A percentile compares a stretch with the other conserved stretches of the same genome.
These are phyloP conservation scores for Ranitomeya imitator DNA, from an alignment of 2,113 vertebrate genomes.

Conservation along the genomic window DNA sequence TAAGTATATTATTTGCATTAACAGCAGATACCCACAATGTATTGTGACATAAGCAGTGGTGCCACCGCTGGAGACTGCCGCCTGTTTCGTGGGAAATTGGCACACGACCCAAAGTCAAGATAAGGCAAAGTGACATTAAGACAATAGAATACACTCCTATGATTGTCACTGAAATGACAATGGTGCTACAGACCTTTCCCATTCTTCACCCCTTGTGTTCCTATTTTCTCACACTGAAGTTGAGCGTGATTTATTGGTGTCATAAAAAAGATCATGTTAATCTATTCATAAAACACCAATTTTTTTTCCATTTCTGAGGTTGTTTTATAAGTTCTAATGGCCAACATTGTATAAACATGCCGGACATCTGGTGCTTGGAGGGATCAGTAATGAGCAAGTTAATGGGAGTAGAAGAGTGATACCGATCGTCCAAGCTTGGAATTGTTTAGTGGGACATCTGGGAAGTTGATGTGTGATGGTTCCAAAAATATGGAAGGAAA, in stretches of 20 bases:
- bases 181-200: too few species aligned
- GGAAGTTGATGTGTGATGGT: neutral
- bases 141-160: slow-evolving; percentile 22
- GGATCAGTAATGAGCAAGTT: neutral
- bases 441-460: neutral
- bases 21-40: neutral
- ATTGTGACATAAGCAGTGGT: neutral
- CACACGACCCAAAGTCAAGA: slow-evolving; percentile 2
- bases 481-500: neutral
- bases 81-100: slow-evolving; percentile 8
- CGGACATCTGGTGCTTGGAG: neutral
- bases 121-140: slow-evolving; percentile 32
- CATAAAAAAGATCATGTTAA: neutral
- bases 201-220: neutral
- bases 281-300: too few species aligned
- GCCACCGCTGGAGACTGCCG: neutral
- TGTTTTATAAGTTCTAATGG: neutral
- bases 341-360: neutral
- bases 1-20: neutral
- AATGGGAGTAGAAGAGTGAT: neutral
- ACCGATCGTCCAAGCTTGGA: neutral
- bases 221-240: neutral
- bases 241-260: neutral
- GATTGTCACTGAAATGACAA: slow-evolving; percentile 22
- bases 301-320: too few species aligned